These are phyloP conservation scores for Marcusenius ussheri DNA, from an alignment of 2,113 vertebrate species.

Conservation along the genomic window DNA sequence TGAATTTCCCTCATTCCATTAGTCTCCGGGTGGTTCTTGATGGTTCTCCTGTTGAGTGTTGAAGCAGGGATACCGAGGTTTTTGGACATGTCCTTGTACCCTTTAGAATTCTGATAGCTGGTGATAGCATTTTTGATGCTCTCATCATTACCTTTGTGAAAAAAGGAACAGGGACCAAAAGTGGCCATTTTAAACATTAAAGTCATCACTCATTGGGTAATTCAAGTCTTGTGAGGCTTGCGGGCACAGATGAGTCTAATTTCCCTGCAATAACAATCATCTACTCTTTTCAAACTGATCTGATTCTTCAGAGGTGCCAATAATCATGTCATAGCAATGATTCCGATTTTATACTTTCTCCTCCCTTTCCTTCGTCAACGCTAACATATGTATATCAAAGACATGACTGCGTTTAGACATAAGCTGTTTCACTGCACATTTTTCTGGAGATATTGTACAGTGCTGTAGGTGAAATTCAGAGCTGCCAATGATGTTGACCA, in stretches of 20 bases:
- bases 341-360: background rate
- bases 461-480: background rate
- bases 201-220: background rate
- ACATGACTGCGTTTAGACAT: background rate
- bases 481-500: background rate
- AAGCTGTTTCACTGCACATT: background rate
- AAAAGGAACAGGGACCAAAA: background rate
- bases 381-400: background rate
- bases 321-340: background rate
- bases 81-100: background rate
- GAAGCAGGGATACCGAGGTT: background rate
- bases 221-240: background rate
- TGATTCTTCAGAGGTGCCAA: background rate
- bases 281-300: background rate
- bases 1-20: background rate
- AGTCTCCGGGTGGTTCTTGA: background rate
- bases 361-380: background rate
- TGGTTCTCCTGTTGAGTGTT: background rate
- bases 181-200: background rate
- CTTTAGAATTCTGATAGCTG: background rate
- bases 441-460: background rate
- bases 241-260: background rate
- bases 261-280: background rate
- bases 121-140: background rate
- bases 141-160: background rate